These are phyloP conservation scores for Galeopterus variegatus DNA, from an alignment of 2,113 vertebrate species.

Conservation along the genomic window DNA sequence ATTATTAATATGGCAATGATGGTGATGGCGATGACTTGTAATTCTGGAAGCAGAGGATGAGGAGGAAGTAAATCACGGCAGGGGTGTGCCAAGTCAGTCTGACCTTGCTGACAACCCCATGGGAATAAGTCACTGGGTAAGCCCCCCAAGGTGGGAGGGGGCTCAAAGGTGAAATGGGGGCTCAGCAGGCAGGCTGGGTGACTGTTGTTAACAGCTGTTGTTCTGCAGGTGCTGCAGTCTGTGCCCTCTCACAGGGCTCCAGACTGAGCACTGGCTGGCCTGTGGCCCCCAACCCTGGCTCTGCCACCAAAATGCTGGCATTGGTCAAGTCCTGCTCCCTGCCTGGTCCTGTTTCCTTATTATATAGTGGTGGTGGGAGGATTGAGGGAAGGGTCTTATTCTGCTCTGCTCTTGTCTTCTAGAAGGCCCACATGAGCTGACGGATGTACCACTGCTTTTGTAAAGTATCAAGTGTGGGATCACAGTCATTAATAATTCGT, in stretches of 20 bases:
- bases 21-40: background rate
- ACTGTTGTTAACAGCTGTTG: background rate
- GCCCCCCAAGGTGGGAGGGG: background rate
- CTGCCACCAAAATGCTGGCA: background rate
- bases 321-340: background rate
- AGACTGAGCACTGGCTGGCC: background rate
- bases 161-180: background rate
- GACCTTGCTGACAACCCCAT: background rate
- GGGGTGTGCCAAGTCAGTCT: background rate
- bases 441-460: background rate
- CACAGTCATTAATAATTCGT: constrained; percentile 20
- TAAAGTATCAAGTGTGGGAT: background rate
- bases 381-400: background rate
- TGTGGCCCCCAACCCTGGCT: background rate
- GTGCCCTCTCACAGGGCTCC: background rate
- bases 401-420: background rate
- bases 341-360: background rate
- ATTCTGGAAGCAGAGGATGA: constrained; percentile 44
- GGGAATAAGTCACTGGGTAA: background rate
- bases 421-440: background rate
- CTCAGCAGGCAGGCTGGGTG: background rate
- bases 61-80: constrained; percentile 3
- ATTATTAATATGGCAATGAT: background rate
- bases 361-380: background rate
- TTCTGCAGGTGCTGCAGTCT: background rate